Base-by-base conservation (phyloP, 1,140 invertebrate genomes). In the Drosophila repletoides region DNA sequence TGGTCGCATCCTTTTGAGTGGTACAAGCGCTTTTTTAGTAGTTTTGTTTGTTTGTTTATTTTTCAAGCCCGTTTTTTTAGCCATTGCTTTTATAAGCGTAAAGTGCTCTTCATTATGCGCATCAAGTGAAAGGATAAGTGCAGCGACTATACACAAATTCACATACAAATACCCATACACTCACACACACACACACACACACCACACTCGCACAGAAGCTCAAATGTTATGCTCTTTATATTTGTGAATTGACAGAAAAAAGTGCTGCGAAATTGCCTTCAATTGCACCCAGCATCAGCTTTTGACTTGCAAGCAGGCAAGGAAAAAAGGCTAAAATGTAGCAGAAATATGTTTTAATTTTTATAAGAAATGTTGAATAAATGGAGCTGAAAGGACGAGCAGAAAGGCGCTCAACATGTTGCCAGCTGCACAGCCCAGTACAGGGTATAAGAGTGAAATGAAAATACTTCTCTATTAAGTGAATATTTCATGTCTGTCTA, bases 21-120 rank as follows among this genome's bases (percentile, higher is more conserved):
- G n/a, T n/a, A n/a, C n/a, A n/a, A n/a, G n/a, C 7, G 12, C 10
- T 34, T 31, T 34, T 76, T 61, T 58, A 48, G 33, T 46, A 48
- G 46, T 41, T 51, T 49, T 51, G 34, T 61, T 72, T 66, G 55
- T 60, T 65, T 65, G 55, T 56, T 65, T 66, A 52, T 83, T 71
- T 64, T 88, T 68, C 79, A 59, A 68, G 76, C 72, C 72, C 71
- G 58, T 45, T 63, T 73, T 76, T 84, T 84, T 73, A 83, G 70
- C 65, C 74, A 71, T 77, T 67, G 79, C 83, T 88, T 88, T 88
- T 83, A 88, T 88, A 84, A 83, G 68, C 77, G 75, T 69, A 88
- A 84, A 88, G 83, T 88, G 84, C 83, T 88, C 83, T 88, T 88
- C 83, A 88, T 88, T 88, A 88, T 88, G 83, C 77, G 65, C 84